Base-by-base conservation (phyloP, 2,888 invertebrate genomes). In the Graphium colonna region DNA sequence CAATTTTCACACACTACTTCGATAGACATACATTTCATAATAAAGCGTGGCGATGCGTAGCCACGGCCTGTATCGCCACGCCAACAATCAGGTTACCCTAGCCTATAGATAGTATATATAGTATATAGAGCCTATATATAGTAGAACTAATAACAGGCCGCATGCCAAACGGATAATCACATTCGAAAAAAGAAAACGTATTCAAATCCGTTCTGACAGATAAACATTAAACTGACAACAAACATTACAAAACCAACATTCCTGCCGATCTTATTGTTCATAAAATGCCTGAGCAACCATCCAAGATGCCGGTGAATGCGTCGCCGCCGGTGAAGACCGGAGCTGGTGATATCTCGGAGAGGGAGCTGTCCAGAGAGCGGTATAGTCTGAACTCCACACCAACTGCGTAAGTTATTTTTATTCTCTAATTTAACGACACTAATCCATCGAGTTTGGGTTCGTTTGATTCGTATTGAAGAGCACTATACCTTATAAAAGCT, bases 291-390 rank as follows among this genome's bases (percentile, higher is more conserved):
- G 84, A 84, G 52, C 71, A 71, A 40, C 44, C 67, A n/a, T 42
- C 65, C 16, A 88, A 88, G 66, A 61, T 79, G 48, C 71, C 79
- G 17, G 75, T 79, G 42, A 76, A 75, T 38, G 77, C 69, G 15
- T 82, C 86, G 9, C 85, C 87, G 8, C 77, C 79, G 16, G 79
- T 79, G 8, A 60, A 81, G 41, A 68, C 77, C 0, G 88, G 88
- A 0, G 88, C 83, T 0, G 88, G 88, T 0, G 88, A 87, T 59
- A 86, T 86, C 52, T 85, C 86, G 0, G 86, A 87, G 57, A 62
- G 79, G 26, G 87, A 86, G 52, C 60, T 87, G 52, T 73, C 77
- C n/a, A 60, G 83, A 46, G 87, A 86, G 57, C 65, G 82, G 16
- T 66, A 75, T 51, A 78, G 71, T 31, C 58, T 87, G 62, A 79